phyloP scores from a whole-genome alignment of 2,113 vertebrate species.

The Chaenocephalus aceratus region DNA sequence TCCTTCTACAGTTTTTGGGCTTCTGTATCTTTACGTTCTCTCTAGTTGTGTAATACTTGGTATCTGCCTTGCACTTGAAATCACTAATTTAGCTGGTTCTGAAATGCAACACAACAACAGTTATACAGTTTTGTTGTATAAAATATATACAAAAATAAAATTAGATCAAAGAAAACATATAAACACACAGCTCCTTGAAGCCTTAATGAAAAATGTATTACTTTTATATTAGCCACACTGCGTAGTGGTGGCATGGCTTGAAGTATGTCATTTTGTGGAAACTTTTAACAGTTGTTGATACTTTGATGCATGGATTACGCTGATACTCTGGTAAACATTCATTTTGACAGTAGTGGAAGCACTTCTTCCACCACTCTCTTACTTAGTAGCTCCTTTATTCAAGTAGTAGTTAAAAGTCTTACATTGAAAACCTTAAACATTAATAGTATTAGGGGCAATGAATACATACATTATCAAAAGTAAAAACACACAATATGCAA shows the following conservation, averaged over 20 bases:
- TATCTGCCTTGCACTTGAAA: slow-evolving; percentile 26
- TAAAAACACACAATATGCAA: not conserved
- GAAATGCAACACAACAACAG: slow-evolving; percentile 1
- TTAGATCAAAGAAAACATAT: not conserved
- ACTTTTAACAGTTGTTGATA: too few relatives aligned
- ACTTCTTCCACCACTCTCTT: too few relatives aligned
- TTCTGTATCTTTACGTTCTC: slow-evolving; percentile 30
- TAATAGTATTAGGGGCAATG: not conserved
- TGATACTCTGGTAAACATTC: too few relatives aligned
- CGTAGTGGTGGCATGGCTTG: not conserved
- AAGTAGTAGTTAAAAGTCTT: too few relatives aligned
- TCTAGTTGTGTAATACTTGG: slow-evolving; percentile 38
- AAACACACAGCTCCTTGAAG: not conserved
- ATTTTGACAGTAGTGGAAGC: too few relatives aligned
- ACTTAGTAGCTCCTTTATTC: too few relatives aligned
- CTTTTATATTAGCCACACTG: not conserved
- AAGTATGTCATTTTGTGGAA: not conserved
- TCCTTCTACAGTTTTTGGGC: slow-evolving; percentile 27
- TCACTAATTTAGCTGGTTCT: slow-evolving; percentile 5
- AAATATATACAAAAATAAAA: not conserved
- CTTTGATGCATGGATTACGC: too few relatives aligned
- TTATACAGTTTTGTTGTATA: not conserved
- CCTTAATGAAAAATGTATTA: too few relatives aligned
- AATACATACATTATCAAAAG: not conserved
- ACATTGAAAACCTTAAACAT: not conserved